Evolutionary conservation across 2,888 invertebrate species (phyloP), one percentile per base, ranked within the genome.

Genomic region (Loripinus fragilis): DNA sequence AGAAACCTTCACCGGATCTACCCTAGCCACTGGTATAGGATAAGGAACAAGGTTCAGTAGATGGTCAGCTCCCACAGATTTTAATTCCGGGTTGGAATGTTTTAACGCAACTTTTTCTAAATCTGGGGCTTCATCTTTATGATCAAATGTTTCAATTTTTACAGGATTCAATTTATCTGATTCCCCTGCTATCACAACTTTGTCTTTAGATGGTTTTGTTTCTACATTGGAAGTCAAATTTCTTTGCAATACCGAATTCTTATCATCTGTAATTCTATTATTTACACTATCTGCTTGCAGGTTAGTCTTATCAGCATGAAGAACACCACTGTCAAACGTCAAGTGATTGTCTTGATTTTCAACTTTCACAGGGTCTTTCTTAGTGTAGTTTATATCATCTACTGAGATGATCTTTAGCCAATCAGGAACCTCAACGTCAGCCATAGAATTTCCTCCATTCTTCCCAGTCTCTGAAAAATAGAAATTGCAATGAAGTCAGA

Each of bases 71-170:
- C 74, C 64, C 17, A 48, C 42, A 8, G 75, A 69, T 20, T 79
- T 76, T 45, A 17, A 60, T 60, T 60, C 60, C 5, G 25, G 28
- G 23, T 74, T 73, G n/a, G 74, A 76, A 60, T 33, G 74, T 35
- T 67, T 67, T 28, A 83, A 67, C 50, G 70, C 71, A 38, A 78
- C 78, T 20, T 76, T 41, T 68, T 83, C 76, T 28, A 83, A 52
- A 35, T 38, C 33, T 15, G 76, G 80, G 8, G 68, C 66, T 15
- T 78, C 76, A 23, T 67, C 41, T 30, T 60, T 80, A 17, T 80
- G 76, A 50, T 83, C 83, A 68, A 70, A 80, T 25, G 78, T 78
- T 50, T 79, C 70, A 10, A 79, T 79, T 67, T 83, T 78, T n/a
- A 80, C 76, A 23, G 71, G 35, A 28, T 78, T 67, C 28, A 67